Evolutionary conservation across 1,140 invertebrate genomes (phyloP), one percentile per base, ranked within the genome.

Genomic region (Myzus persicae): DNA sequence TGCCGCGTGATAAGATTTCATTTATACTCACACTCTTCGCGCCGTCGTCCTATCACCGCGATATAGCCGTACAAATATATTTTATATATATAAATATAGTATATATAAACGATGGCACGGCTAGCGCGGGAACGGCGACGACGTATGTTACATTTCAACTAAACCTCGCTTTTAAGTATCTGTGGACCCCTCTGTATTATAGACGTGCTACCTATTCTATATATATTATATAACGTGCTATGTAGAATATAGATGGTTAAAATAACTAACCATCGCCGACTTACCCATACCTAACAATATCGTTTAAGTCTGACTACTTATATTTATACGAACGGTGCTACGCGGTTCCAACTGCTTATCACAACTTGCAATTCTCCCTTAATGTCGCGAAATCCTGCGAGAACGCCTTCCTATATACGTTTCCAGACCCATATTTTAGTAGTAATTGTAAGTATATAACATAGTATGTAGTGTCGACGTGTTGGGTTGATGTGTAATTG

Each of bases 1-100:
- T 76, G 4, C 40, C 42, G 18, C 42, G 44, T 22, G 8, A 88
- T 51, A 40, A 26, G 1, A 40, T 90, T 59, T 67, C 31, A 20
- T 42, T 26, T 6, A 44, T 20, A 51, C 9, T 67, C 14, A 22
- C 87, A 1, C 24, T 40, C 2, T 90, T 24, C 31, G 4, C 38
- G 38, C 31, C 26, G 48, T 20, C 38, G 38, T 67, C 24, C 7
- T 42, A 31, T 31, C 24, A 40, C 89, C 38, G 51, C 51, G 89
- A 67, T 67, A 20, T 90, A 90, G 89, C 51, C 54, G 89, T 90
- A 90, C 89, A 54, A 90, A 90, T 90, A 67, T 90, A 48, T 88
- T 48, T 88, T 88, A 31, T 88, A 48, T 14, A 89, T 89, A 89
- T 89, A 67, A 42, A 26, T 42, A 67, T n/a, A 14, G 22, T 67